Conservation (phyloP, 2,797 vertebrate species). For the Epinephelus awoara region DNA sequence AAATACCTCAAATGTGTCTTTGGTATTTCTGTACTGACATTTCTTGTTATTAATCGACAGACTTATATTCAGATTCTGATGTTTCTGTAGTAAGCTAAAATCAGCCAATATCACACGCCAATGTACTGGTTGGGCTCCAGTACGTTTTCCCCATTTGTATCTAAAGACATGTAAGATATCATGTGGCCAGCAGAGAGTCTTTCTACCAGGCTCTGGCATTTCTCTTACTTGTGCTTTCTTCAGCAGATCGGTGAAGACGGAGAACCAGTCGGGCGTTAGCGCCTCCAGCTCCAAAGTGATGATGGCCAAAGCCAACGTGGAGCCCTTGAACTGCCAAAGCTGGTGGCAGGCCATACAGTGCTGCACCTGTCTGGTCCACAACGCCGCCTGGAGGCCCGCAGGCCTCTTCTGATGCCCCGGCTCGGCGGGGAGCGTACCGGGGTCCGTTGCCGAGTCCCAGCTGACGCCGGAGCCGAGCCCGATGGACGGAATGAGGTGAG, state of each 20-base stretch:
- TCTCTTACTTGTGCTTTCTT: slow-evolving; percentile 93
- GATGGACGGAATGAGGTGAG: slow-evolving; percentile 82
- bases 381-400: slow-evolving; percentile 90
- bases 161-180: neutral
- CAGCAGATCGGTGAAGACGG: slow-evolving; percentile 92
- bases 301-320: slow-evolving; percentile 97
- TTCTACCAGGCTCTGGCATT: neutral
- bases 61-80: neutral
- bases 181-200: too few species aligned
- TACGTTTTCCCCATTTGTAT: neutral
- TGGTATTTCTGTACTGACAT: too few species aligned
- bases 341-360: slow-evolving; percentile 99
- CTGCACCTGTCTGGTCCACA: slow-evolving; percentile 98
- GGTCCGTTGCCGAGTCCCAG: slow-evolving; percentile 26
- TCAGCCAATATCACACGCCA: neutral
- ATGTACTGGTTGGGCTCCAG: neutral
- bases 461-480: slow-evolving; percentile 63
- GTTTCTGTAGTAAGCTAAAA: neutral
- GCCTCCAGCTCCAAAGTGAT: slow-evolving; percentile 98
- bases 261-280: slow-evolving; percentile 90
- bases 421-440: neutral
- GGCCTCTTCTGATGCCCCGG: slow-evolving; percentile 91
- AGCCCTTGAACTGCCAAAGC: slow-evolving; percentile 97
- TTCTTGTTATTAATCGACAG: too few species aligned
- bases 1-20: too few species aligned